A percentile compares a stretch with the other conserved stretches of the same genome.
These are phyloP conservation scores for Capitella teleta DNA, from an alignment of 1,140 invertebrate species.

Conservation along the genomic window DNA sequence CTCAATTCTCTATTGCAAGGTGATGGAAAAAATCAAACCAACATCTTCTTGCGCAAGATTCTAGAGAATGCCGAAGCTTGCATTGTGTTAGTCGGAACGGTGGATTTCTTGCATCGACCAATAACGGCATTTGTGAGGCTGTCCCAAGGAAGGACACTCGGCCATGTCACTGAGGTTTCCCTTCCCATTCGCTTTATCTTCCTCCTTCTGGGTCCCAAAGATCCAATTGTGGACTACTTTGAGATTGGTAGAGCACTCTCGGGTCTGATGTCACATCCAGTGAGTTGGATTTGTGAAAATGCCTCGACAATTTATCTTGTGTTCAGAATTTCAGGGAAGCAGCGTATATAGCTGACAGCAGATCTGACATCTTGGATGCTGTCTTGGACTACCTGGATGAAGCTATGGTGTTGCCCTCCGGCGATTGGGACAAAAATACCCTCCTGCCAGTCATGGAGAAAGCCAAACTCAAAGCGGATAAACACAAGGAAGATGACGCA, in stretches of 20 bases:
- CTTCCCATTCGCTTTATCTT: conserved; percentile 91
- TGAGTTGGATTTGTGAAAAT: conserved; percentile 26
- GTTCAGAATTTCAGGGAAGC: conserved; percentile 69
- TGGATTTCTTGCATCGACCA: conserved; percentile 77
- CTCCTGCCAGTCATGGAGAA: conserved; percentile 76
- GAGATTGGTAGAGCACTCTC: conserved; percentile 91
- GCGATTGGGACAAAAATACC: conserved; percentile 85
- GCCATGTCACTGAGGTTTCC: conserved; percentile 53
- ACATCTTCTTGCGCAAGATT: conserved; percentile 74
- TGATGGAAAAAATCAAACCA: conserved; percentile 50
- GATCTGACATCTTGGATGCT: conserved; percentile 73
- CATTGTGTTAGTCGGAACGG: conserved; percentile 75
- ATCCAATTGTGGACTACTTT: conserved; percentile 75
- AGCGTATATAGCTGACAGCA: conserved; percentile 76
- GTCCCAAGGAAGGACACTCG: conserved; percentile 21
- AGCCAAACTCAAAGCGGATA: conserved; percentile 40
- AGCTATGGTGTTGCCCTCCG: conserved; percentile 87
- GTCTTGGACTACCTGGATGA: conserved; percentile 92
- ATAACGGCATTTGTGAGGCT: conserved; percentile 78
- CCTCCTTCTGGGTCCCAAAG: conserved; percentile 69
- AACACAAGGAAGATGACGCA: no score
- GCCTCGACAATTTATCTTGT: no score
- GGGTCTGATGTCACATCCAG: conserved; percentile 87
- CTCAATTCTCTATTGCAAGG: no score
- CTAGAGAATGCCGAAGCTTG: conserved; percentile 78